These are phyloP conservation scores for Phenacoccus solenopsis DNA, from an alignment of 1,140 invertebrate species.

Conservation along the genomic window DNA sequence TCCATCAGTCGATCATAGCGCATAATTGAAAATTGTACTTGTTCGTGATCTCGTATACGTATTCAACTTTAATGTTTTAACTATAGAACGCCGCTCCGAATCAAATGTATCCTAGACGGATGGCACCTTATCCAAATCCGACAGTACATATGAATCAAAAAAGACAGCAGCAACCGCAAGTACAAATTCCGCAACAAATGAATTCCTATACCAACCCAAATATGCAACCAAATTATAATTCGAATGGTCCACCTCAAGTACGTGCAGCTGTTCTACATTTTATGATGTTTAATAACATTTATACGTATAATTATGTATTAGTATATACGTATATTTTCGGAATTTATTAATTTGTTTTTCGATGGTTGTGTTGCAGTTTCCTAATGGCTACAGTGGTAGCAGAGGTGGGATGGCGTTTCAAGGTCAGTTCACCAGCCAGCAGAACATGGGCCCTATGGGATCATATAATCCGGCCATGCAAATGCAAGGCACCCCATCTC, in stretches of 20 bases:
- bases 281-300: no score
- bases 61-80: background rate
- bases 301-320: no score
- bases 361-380: background rate
- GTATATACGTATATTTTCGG: no score
- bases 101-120: conserved; percentile 43
- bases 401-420: background rate
- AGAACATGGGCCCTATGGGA: background rate
- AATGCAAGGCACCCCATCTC: background rate
- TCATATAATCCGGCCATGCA: background rate
- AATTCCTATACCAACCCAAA: conserved; percentile 27
- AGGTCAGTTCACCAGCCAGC: background rate
- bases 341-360: no score
- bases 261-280: background rate
- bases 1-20: no score
- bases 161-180: conserved; percentile 35
- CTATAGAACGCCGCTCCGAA: background rate
- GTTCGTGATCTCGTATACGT: background rate
- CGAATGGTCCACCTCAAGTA: conserved; percentile 33
- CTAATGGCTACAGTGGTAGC: background rate
- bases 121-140: conserved; percentile 65
- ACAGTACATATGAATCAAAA: conserved; percentile 72
- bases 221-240: conserved; percentile 41
- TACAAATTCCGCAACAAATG: conserved; percentile 35
- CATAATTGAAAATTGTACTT: background rate